Percentiles rank a stretch among this genome's conserved stretches.
Conservation (phyloP, 1,140 invertebrate species). For the Bradynema listronoti region DNA sequence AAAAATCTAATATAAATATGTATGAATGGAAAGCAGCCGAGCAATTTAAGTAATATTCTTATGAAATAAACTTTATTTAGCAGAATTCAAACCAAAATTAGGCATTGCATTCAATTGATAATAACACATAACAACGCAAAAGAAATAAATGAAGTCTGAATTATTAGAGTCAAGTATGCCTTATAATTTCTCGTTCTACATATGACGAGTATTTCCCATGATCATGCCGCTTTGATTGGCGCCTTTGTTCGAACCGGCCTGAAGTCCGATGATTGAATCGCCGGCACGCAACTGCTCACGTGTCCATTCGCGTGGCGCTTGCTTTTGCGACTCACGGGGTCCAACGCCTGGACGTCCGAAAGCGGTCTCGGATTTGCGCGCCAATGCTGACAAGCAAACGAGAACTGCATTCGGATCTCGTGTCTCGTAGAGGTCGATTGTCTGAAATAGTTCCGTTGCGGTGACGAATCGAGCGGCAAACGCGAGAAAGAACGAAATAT, state of each 20-base stretch:
- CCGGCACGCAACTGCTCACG: constrained; percentile 78
- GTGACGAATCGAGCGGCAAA: constrained; percentile 46
- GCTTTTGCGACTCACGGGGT: constrained; percentile 75
- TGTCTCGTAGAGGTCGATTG: constrained; percentile 49
- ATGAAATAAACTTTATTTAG: too few relatives aligned
- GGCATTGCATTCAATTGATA: too few relatives aligned
- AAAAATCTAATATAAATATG: too few relatives aligned
- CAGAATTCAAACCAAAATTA: too few relatives aligned
- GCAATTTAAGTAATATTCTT: too few relatives aligned
- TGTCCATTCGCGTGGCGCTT: constrained; percentile 78
- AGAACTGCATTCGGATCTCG: constrained; percentile 55
- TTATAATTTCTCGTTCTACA: too few relatives aligned
- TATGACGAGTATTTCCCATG: too few relatives aligned
- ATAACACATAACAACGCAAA: too few relatives aligned
- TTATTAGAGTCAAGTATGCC: too few relatives aligned
- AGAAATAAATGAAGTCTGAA: too few relatives aligned
- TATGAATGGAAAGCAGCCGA: too few relatives aligned
- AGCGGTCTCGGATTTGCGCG: constrained; percentile 44
- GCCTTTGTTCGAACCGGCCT: constrained; percentile 82
- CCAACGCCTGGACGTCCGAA: constrained; percentile 64
- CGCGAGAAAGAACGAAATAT: constrained; percentile 48
- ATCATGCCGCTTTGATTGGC: constrained; percentile 68
- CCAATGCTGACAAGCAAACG: constrained; percentile 44
- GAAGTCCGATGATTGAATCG: constrained; percentile 76
- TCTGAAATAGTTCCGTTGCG: constrained; percentile 52